Percentiles rank a stretch among this genome's conserved stretches.
Evolutionary conservation across 2,888 invertebrate species (phyloP).

Genomic region (Tribolium freemani): DNA sequence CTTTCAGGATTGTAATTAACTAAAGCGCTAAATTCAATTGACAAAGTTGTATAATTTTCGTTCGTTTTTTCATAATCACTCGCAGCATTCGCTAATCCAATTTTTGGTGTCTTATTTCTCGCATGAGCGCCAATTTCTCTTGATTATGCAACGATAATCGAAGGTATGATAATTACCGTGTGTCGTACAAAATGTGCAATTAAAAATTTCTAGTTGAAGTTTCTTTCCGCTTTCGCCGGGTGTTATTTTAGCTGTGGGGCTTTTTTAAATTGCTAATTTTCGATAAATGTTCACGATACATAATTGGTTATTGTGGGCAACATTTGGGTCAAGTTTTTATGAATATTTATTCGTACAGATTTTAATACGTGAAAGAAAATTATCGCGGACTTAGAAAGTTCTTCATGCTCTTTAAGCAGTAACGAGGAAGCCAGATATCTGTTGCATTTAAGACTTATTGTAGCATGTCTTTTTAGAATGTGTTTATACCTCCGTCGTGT

Average conservation of each 20-base stretch:
- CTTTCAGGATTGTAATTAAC: constrained; percentile 33
- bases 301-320: constrained; percentile 20
- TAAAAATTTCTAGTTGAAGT: constrained; percentile 8
- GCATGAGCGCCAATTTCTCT: neutral
- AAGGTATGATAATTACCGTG: neutral
- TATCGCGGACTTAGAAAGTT: constrained; percentile 37
- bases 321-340: constrained; percentile 30
- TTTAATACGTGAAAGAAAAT: constrained; percentile 30
- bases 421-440: constrained; percentile 47
- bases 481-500: constrained; percentile 13
- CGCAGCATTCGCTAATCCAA: neutral
- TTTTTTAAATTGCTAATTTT: constrained; percentile 25
- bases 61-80: constrained; percentile 10
- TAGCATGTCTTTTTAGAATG: constrained; percentile 44
- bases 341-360: constrained; percentile 12
- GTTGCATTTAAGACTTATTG: constrained; percentile 47
- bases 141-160: constrained; percentile 3
- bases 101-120: neutral
- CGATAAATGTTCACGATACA: constrained; percentile 17
- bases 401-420: constrained; percentile 40
- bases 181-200: constrained; percentile 9
- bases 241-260: neutral
- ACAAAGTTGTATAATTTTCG: constrained; percentile 11
- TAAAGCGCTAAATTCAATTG: constrained; percentile 29
- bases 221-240: constrained; percentile 21